Percentiles rank a stretch among this genome's conserved stretches.
Evolutionary conservation across 2,113 vertebrate genomes (phyloP).

Genomic region (Mellivora capensis): DNA sequence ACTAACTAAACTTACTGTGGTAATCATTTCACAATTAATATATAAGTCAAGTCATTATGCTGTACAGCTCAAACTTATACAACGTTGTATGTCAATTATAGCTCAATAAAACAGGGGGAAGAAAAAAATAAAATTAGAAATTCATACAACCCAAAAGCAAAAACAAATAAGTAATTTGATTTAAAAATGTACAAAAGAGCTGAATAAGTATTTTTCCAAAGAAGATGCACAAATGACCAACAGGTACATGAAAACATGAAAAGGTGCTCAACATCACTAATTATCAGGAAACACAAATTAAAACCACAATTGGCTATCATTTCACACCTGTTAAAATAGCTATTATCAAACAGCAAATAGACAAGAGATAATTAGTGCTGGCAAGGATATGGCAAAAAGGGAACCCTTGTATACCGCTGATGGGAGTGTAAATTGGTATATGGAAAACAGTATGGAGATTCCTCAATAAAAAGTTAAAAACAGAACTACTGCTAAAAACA

Average conservation of each 20-base stretch:
- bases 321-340: neutral
- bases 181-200: neutral
- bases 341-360: neutral
- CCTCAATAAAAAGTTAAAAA: neutral
- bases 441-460: neutral
- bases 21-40: neutral
- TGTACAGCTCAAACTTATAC: neutral
- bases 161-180: neutral
- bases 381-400: neutral
- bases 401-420: neutral
- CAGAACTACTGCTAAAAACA: neutral
- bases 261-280: neutral
- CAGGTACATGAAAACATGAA: neutral
- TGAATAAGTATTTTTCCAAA: neutral
- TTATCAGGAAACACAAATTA: neutral
- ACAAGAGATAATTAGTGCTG: neutral
- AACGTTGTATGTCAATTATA: neutral
- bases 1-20: neutral
- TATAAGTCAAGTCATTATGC: neutral
- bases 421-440: neutral
- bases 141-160: neutral
- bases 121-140: neutral
- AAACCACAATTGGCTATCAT: neutral
- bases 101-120: neutral
- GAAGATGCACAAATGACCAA: neutral